Percentiles rank a stretch among this genome's conserved stretches.
phyloP scores from a whole-genome alignment of 2,113 vertebrate species.

The Cepphus grylle region DNA sequence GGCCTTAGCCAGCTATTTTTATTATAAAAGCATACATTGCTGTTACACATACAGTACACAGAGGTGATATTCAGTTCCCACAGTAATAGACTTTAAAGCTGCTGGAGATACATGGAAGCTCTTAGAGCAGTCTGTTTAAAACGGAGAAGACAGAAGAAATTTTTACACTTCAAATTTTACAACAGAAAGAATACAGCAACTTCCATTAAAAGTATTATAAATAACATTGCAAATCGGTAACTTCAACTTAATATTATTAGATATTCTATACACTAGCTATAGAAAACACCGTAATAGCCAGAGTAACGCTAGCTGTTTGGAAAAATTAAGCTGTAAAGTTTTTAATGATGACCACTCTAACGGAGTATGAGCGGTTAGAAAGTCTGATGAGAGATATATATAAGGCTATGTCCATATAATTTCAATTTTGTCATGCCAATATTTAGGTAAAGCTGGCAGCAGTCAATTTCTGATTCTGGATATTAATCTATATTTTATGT shows the following conservation, averaged over 20 bases:
- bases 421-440: neutral
- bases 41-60: neutral
- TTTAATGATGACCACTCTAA: neutral
- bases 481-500: neutral
- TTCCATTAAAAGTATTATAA: neutral
- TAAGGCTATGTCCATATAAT: neutral
- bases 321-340: neutral
- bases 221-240: neutral
- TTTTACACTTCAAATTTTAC: neutral
- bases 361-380: neutral
- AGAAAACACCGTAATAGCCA: neutral
- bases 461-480: neutral
- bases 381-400: neutral
- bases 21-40: slow-evolving; percentile 5
- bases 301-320: neutral
- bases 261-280: neutral
- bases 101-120: neutral
- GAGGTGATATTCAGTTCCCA: neutral
- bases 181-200: neutral
- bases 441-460: neutral
- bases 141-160: neutral
- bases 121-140: neutral
- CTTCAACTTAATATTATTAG: neutral
- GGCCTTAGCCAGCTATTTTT: slow-evolving; percentile 24
- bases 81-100: neutral